Evolutionary conservation across 2,888 invertebrate species (phyloP), one percentile per base, ranked within the genome.

Genomic region (Rhodophaea formosa): DNA sequence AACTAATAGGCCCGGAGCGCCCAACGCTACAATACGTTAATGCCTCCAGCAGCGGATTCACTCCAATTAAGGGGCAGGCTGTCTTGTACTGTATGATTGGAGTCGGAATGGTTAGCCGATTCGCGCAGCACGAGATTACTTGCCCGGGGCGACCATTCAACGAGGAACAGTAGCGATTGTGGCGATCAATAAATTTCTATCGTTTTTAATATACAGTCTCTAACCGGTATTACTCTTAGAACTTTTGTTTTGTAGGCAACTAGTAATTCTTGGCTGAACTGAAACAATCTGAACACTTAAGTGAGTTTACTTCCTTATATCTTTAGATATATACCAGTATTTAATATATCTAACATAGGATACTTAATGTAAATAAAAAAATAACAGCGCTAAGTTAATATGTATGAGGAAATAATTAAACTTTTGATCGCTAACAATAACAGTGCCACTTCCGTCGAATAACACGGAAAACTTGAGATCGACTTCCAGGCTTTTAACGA

Each of bases 41-140:
- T 57, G 80, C 85, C 83, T 64, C 72, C 66, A 76, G 86, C 84
- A 68, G 59, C 62, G 75, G 78, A 75, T 79, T 80, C 79, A 72
- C 78, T 84, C 80, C 82, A 86, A 86, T 86, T 85, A 87, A 80
- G 83, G 82, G 74, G 75, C 80, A 80, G 79, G 79, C 82, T 51
- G 51, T 51, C 51, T 84, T 83, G 84, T 84, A 82, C 79, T 77
- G 78, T 79, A 79, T 83, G 83, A 87, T 87, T 86, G 83, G 80
- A 82, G 80, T 73, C 75, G 76, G 78, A 70, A 80, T 73, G 72
- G 75, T 72, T 72, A 70, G 72, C 72, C 76, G 71, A 44, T 54
- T 54, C 30, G 54, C 54, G 51, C 51, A 51, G 51, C 51, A 51
- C 63, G 70, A 75, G 73, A 77, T 73, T 76, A 72, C 71, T 73